Percentiles rank a stretch among this genome's conserved stretches.
Conservation (phyloP, 1,140 invertebrate genomes). For the Gryon sp. region DNA sequence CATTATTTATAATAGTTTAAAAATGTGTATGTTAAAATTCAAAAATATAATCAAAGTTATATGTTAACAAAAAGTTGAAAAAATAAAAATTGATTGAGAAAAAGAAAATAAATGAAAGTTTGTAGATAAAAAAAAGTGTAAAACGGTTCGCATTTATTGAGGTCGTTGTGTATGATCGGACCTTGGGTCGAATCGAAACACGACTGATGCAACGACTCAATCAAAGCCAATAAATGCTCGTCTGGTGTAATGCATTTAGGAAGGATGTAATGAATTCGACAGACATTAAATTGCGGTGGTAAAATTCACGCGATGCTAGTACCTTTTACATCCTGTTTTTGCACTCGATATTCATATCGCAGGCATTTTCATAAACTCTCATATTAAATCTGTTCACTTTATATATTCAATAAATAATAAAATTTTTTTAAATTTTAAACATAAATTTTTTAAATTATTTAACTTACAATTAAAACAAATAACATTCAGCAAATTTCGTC, state of each 20-base stretch:
- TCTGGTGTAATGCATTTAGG: conserved; percentile 71
- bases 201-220: conserved; percentile 72
- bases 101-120: too few species aligned
- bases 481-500: too few species aligned
- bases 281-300: conserved; percentile 62
- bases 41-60: too few species aligned
- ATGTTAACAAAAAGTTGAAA: too few species aligned
- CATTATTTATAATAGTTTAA: too few species aligned
- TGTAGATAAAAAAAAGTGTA: conserved; percentile 22
- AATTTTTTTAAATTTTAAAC: too few species aligned
- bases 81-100: background rate
- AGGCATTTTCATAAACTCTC: background rate
- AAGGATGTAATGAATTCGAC: conserved; percentile 66
- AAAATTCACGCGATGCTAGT: conserved; percentile 51
- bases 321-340: conserved; percentile 59
- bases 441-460: too few species aligned
- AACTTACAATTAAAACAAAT: too few species aligned
- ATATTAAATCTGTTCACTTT: background rate
- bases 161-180: conserved; percentile 62
- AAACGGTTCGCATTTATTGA: conserved; percentile 66
- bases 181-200: conserved; percentile 70
- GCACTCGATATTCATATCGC: conserved; percentile 1
- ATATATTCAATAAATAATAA: too few species aligned
- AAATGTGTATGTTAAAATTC: too few species aligned
- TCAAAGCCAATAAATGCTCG: conserved; percentile 73